Conservation (phyloP, 2,888 invertebrate genomes). For the Hydropsyche betteni region DNA sequence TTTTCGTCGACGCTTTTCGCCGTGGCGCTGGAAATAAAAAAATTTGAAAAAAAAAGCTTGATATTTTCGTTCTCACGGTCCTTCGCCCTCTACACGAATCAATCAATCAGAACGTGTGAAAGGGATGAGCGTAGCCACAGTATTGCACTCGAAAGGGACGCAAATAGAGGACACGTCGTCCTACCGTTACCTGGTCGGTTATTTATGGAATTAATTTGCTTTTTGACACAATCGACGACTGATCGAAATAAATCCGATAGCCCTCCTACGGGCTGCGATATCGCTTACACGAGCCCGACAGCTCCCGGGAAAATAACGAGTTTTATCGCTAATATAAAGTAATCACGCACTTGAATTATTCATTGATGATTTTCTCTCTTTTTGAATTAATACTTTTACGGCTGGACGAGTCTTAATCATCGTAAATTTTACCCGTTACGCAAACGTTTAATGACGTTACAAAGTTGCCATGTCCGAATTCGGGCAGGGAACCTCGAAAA, state of each 20-base stretch:
- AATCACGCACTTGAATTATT: constrained; percentile 20
- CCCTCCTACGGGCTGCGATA: constrained; percentile 9
- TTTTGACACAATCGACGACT: constrained; percentile 48
- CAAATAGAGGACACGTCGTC: neutral
- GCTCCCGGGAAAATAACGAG: constrained; percentile 18
- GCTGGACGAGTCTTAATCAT: constrained; percentile 8
- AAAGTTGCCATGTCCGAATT: neutral
- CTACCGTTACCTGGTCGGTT: constrained; percentile 39
- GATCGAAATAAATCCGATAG: constrained; percentile 28
- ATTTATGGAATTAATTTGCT: constrained; percentile 50
- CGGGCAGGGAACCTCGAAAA: constrained; percentile 1
- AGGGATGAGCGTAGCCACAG: constrained; percentile 27
- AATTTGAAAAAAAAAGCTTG: too few species aligned
- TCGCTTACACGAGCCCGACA: neutral
- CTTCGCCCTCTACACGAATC: constrained; percentile 29
- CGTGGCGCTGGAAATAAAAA: constrained; percentile 1
- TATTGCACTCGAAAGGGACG: constrained; percentile 1
- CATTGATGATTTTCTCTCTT: neutral
- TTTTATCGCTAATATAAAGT: constrained; percentile 24
- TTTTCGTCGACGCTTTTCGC: constrained; percentile 17
- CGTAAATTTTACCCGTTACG: constrained; percentile 21
- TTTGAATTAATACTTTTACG: neutral
- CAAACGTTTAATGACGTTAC: constrained; percentile 7
- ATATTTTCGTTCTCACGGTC: constrained; percentile 35
- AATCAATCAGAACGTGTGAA: constrained; percentile 40